Conservation (phyloP, 2,797 vertebrate species). For the Pagetopsis macropterus region DNA sequence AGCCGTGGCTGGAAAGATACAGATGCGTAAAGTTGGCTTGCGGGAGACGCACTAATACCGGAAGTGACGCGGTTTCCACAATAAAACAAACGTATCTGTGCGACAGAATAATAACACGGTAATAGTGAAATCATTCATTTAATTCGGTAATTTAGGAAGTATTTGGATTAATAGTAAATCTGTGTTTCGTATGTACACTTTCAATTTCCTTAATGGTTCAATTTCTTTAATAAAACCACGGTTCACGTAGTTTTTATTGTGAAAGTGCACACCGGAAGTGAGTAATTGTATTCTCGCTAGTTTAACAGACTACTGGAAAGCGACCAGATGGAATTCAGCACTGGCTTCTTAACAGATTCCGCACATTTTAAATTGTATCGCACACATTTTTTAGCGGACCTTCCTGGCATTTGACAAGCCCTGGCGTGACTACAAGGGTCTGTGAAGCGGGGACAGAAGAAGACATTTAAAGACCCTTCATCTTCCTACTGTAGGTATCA, state of each 20-base stretch:
- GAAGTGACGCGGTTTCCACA: constrained; percentile 12
- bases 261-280: constrained; percentile 18
- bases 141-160: fast-evolving
- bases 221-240: fast-evolving
- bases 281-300: fast-evolving
- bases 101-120: fast-evolving
- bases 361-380: constrained; percentile 73
- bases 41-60: fast-evolving
- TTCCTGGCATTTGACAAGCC: constrained; percentile 68
- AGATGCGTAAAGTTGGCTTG: constrained; percentile 46
- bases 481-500: constrained; percentile 73
- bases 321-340: constrained; percentile 75
- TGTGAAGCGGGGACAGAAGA: constrained; percentile 66
- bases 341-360: constrained; percentile 75
- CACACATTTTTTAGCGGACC: constrained; percentile 83
- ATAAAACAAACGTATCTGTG: not conserved
- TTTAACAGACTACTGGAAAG: constrained; percentile 50
- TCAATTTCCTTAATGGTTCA: fast-evolving
- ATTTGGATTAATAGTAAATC: fast-evolving
- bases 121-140: fast-evolving
- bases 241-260: not conserved
- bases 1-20: constrained; percentile 71
- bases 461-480: constrained; percentile 65
- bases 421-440: constrained; percentile 82
- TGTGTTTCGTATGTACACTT: fast-evolving